A percentile compares a stretch with the other conserved stretches of the same genome.
Evolutionary conservation across 2,888 invertebrate genomes (phyloP).

Genomic region (Hemithea aestivaria): DNA sequence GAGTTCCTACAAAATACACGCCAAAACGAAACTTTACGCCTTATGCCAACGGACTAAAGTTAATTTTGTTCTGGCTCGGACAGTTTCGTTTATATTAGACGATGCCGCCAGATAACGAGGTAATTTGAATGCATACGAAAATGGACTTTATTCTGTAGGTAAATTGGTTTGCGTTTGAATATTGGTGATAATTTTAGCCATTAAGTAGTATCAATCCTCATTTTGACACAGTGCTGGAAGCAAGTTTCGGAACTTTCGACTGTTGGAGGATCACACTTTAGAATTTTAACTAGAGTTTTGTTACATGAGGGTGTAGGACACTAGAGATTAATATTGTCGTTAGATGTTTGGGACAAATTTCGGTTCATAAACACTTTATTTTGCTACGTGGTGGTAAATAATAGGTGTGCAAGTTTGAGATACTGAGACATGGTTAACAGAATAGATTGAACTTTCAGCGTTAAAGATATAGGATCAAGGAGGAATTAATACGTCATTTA

Average conservation of each 20-base stretch:
- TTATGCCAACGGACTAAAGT: slow-evolving; percentile 24
- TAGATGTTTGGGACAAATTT: no score
- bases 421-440: no score
- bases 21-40: slow-evolving; percentile 30
- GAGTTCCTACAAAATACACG: slow-evolving; percentile 49
- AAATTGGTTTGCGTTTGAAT: slow-evolving; percentile 9
- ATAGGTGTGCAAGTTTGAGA: no score
- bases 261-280: slow-evolving; percentile 24
- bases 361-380: no score
- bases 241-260: slow-evolving; percentile 50
- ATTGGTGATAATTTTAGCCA: slow-evolving; percentile 31
- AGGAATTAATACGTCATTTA: no score
- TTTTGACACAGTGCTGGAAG: slow-evolving; percentile 61
- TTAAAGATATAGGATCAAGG: no score
- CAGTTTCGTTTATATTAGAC: slow-evolving; percentile 46
- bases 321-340: no score
- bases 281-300: no score
- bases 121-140: slow-evolving; percentile 32
- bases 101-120: slow-evolving; percentile 62
- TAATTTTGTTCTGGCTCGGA: slow-evolving; percentile 26
- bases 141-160: slow-evolving; percentile 34
- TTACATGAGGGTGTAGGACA: no score
- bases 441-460: no score
- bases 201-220: slow-evolving; percentile 68
- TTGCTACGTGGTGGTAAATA: no score